These are phyloP conservation scores for Phycodurus eques DNA, from an alignment of 2,113 vertebrate species.

Conservation along the genomic window DNA sequence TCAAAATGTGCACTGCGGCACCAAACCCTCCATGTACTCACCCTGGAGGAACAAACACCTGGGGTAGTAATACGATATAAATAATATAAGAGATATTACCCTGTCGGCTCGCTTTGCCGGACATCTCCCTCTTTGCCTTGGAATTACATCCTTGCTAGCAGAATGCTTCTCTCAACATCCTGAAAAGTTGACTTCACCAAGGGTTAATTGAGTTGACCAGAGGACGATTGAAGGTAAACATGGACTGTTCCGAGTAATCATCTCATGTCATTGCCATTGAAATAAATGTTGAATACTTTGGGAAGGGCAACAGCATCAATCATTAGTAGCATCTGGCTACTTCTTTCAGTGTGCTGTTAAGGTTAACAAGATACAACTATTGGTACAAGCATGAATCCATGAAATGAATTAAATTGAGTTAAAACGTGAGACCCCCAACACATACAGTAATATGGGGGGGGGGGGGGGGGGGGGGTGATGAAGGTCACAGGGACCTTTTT, in stretches of 20 bases:
- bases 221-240: background rate
- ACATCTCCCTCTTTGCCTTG: background rate
- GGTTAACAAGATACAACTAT: too few relatives aligned
- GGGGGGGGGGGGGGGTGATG: too few relatives aligned
- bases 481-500: too few relatives aligned
- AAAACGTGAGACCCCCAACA: too few relatives aligned
- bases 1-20: background rate
- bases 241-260: background rate
- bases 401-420: too few relatives aligned
- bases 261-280: background rate
- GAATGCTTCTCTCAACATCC: background rate
- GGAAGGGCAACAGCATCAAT: background rate
- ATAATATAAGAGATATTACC: slow-evolving; percentile 4
- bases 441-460: too few relatives aligned
- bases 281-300: background rate
- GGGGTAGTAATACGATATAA: background rate
- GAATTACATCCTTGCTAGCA: background rate
- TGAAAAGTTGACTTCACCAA: slow-evolving; percentile 1
- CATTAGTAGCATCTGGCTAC: too few relatives aligned
- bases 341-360: too few relatives aligned
- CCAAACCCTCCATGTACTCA: background rate
- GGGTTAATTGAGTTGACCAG: slow-evolving; percentile 2
- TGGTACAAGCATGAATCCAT: too few relatives aligned
- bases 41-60: slow-evolving; percentile 2
- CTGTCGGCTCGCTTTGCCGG: background rate